Evolutionary conservation across 2,797 vertebrate species (phyloP).

Genomic region (Knipowitschia caucasica): DNA sequence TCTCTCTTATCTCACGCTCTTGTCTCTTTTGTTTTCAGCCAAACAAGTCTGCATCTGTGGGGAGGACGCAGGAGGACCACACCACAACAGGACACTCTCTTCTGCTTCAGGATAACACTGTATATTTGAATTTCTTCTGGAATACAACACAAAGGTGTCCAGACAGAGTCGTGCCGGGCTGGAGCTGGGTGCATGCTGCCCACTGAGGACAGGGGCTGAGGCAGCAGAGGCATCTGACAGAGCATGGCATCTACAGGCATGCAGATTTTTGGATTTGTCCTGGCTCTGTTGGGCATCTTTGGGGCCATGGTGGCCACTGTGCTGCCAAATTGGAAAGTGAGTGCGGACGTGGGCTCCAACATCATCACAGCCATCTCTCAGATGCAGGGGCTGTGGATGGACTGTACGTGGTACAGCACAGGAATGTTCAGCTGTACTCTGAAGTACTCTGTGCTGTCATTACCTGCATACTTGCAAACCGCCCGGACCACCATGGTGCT

Average conservation of each 20-base stretch:
- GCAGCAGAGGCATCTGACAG: slow-evolving; percentile 35
- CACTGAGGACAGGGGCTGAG: slow-evolving; percentile 54
- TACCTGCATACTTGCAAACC: slow-evolving; percentile 87
- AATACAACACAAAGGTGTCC: slow-evolving; percentile 42
- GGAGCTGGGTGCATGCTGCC: slow-evolving; percentile 69
- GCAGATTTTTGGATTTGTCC: slow-evolving; percentile 90
- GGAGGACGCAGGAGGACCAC: slow-evolving; percentile 36
- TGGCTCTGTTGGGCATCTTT: slow-evolving; percentile 84
- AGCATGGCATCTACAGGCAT: slow-evolving; percentile 88
- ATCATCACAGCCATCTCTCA: slow-evolving; percentile 91
- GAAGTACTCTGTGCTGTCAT: slow-evolving; percentile 86
- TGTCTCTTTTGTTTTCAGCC: slow-evolving; percentile 65
- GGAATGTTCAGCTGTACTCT: slow-evolving; percentile 95
- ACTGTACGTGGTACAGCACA: slow-evolving; percentile 97
- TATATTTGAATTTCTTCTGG: slow-evolving; percentile 61
- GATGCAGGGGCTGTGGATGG: slow-evolving; percentile 97
- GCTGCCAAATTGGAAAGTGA: slow-evolving; percentile 96
- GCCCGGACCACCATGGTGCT: slow-evolving; percentile 93
- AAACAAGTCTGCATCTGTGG: slow-evolving; percentile 58
- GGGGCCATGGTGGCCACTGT: slow-evolving; percentile 87
- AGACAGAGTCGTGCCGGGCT: slow-evolving; percentile 52
- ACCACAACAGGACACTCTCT: slow-evolving; percentile 61
- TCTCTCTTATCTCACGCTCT: slow-evolving; percentile 33
- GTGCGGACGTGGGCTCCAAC: slow-evolving; percentile 83
- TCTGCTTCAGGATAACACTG: slow-evolving; percentile 65